Conservation (phyloP, 2,888 invertebrate genomes). For the Phania funesta region DNA sequence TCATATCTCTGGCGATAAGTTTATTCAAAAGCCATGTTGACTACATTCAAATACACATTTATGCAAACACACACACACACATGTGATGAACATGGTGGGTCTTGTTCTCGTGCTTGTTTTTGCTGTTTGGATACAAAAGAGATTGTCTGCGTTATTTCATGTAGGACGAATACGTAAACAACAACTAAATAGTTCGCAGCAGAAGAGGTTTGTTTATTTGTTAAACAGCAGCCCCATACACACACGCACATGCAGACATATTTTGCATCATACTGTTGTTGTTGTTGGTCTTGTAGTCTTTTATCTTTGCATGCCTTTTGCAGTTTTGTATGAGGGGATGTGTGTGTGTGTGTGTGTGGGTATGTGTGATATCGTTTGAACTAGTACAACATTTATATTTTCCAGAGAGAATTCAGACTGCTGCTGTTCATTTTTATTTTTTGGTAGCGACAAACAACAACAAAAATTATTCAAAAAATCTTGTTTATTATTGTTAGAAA, state of each 20-base stretch:
- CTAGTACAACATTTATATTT: constrained; percentile 43
- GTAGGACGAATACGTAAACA: constrained; percentile 55
- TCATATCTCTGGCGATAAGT: constrained; percentile 36
- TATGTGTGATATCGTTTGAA: constrained; percentile 19
- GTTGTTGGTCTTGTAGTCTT: background rate
- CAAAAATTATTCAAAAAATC: constrained; percentile 33
- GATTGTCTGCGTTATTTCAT: constrained; percentile 35
- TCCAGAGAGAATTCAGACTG: constrained; percentile 43
- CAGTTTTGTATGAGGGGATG: constrained; percentile 30
- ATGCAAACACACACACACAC: background rate
- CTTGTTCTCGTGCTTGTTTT: constrained; percentile 7
- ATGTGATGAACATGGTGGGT: constrained; percentile 24
- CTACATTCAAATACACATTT: background rate
- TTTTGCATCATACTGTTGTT: background rate
- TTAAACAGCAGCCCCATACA: constrained; percentile 51
- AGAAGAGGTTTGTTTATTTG: constrained; percentile 62
- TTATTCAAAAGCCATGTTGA: constrained; percentile 54
- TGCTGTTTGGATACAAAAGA: constrained; percentile 32
- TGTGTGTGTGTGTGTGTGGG: constrained; percentile 13
- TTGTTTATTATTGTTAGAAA: constrained; percentile 59
- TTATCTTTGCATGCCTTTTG: constrained; percentile 51
- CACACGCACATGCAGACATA: background rate
- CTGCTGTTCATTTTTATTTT: constrained; percentile 41
- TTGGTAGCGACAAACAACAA: background rate
- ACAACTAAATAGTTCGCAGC: constrained; percentile 33